phyloP scores from a whole-genome alignment of 2,888 invertebrate genomes.

The Xanthorhoe designata region DNA sequence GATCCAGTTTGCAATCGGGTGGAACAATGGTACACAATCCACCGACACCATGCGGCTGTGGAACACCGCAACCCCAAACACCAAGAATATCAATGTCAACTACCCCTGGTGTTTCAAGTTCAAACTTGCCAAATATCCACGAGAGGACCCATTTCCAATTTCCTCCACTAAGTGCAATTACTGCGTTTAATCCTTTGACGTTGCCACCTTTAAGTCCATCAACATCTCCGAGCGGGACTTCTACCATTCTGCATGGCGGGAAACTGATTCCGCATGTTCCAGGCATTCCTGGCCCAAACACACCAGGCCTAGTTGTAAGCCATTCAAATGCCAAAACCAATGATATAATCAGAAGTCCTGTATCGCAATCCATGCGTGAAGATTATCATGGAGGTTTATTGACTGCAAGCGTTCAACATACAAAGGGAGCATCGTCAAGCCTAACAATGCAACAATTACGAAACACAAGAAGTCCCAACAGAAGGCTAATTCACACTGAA shows the following conservation, averaged over 20 bases:
- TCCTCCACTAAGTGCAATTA: slow-evolving; percentile 89
- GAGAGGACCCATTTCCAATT: slow-evolving; percentile 86
- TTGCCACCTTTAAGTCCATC: slow-evolving; percentile 84
- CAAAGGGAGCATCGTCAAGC: slow-evolving; percentile 52
- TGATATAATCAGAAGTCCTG: slow-evolving; percentile 55
- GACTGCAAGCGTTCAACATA: slow-evolving; percentile 51
- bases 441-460: slow-evolving; percentile 58
- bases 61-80: slow-evolving; percentile 77
- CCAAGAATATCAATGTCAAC: slow-evolving; percentile 86
- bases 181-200: slow-evolving; percentile 89
- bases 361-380: slow-evolving; percentile 53
- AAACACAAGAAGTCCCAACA: slow-evolving; percentile 61
- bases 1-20: slow-evolving; percentile 93
- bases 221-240: slow-evolving; percentile 83
- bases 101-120: slow-evolving; percentile 81
- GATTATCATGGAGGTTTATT: slow-evolving; percentile 52
- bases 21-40: slow-evolving; percentile 90
- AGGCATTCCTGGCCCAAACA: slow-evolving; percentile 94
- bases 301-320: slow-evolving; percentile 76
- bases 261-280: slow-evolving; percentile 94
- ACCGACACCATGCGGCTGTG: slow-evolving; percentile 78
- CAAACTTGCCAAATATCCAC: slow-evolving; percentile 83
- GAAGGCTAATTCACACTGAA: slow-evolving; percentile 56
- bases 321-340: slow-evolving; percentile 60
- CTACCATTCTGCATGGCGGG: slow-evolving; percentile 88